A percentile compares a stretch with the other conserved stretches of the same genome.
These are phyloP conservation scores for Apis mellifera DNA, from an alignment of 1,140 invertebrate species.

Conservation along the genomic window Amel_HAv3.1 CM009936.2:15362001-15362500, in stretches of 20 bases:
- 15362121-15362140: neutral
- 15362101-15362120: neutral
- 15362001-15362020: neutral
- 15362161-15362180: neutral
- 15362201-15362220: neutral
- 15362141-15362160: neutral
- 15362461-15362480: neutral
- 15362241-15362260: neutral
- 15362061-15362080: no score
- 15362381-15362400: neutral
- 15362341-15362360: neutral
- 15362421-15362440: neutral
- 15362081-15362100: neutral
- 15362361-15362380: neutral
- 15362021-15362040: neutral
- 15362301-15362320: neutral
- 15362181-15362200: neutral
- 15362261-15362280: neutral
- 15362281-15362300: neutral
- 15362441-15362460: neutral
- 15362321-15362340: slow-evolving; percentile 4
- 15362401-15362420: neutral
- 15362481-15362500: neutral
- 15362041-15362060: neutral
- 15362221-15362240: neutral